Base-by-base conservation (phyloP, 2,888 invertebrate genomes). In the Prionchulus punctatus region DNA sequence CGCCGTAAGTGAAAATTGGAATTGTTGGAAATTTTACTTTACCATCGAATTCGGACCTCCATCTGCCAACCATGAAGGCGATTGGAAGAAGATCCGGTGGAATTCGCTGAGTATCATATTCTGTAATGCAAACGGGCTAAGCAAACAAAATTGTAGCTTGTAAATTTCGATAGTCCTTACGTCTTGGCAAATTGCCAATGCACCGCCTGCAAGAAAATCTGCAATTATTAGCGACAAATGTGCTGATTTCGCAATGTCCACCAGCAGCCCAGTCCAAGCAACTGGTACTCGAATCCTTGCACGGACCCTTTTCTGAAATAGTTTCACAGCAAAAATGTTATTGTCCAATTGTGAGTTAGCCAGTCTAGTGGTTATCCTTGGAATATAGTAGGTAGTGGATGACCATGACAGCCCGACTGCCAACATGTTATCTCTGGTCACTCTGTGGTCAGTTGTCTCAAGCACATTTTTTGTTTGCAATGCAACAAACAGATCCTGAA, bases 1-100 rank as follows among this genome's bases (percentile, higher is more conserved):
- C 70, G 27, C 70, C 70, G 49, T 68, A 70, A 18, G 67, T 70
- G 59, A 69, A 69, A 56, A 67, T 67, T 2, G 69, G 69, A 45
- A 69, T 69, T 4, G 69, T 70, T 3, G 70, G 70, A 56, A 68
- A 70, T 53, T 64, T 63, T 2, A 67, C 68, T 55, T 67, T 67
- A 56, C 67, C 67, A 27, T 64, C 65, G 55, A 70, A 69, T 56
- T 70, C 70, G 2, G 65, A 66, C n/a, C 70, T 58, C 70, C 70
- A 70, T 53, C 63, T 64, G 28, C 70, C 70, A 15, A 70, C 62
- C n/a, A 69, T 60, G 55, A 62, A 69, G 1, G 63, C 62, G 47
- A 69, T 56, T 4, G 66, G 65, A 25, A 61, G 60, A 27, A 69
- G 60, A n/a, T 65, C 58, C 4, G 58, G 43, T 2, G 68, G 63